Conservation (phyloP, 2,797 vertebrate species). For the Melanotaenia trifasciata region DNA sequence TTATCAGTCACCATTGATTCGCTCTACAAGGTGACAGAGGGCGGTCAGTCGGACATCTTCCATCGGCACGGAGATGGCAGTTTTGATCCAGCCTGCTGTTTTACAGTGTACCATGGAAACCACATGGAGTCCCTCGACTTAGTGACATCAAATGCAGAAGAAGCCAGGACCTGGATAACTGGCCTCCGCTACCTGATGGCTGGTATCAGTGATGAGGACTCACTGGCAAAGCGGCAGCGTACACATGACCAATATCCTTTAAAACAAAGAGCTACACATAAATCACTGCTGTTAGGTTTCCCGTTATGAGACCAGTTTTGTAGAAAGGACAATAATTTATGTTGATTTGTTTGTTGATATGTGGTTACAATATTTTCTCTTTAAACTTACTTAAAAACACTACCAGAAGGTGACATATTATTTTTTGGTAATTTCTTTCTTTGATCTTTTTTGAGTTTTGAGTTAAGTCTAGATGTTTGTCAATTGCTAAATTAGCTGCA, state of each 20-base stretch:
- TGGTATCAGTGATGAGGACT: slow-evolving; percentile 97
- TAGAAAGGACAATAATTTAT: neutral
- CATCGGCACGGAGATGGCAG: slow-evolving; percentile 92
- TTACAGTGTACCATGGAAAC: slow-evolving; percentile 96
- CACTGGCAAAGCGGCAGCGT: slow-evolving; percentile 92
- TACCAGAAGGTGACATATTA: neutral
- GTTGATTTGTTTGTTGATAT: neutral
- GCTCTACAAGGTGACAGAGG: slow-evolving; percentile 97
- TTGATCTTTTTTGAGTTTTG: neutral
- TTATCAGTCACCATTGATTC: slow-evolving; percentile 94
- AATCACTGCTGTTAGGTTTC: neutral
- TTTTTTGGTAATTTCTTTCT: neutral
- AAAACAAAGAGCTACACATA: neutral
- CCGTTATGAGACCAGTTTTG: neutral
- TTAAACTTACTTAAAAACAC: neutral
- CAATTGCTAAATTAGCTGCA: neutral
- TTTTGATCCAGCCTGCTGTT: slow-evolving; percentile 94
- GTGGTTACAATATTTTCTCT: neutral
- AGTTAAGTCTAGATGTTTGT: neutral
- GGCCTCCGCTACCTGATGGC: slow-evolving; percentile 97
- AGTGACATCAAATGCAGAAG: slow-evolving; percentile 94
- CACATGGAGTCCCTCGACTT: slow-evolving; percentile 97
- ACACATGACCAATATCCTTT: slow-evolving; percentile 98
- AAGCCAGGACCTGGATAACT: slow-evolving; percentile 96
- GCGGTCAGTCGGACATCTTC: slow-evolving; percentile 93